phyloP scores from a whole-genome alignment of 2,888 invertebrate genomes.

The Lampropteryx suffumata region DNA sequence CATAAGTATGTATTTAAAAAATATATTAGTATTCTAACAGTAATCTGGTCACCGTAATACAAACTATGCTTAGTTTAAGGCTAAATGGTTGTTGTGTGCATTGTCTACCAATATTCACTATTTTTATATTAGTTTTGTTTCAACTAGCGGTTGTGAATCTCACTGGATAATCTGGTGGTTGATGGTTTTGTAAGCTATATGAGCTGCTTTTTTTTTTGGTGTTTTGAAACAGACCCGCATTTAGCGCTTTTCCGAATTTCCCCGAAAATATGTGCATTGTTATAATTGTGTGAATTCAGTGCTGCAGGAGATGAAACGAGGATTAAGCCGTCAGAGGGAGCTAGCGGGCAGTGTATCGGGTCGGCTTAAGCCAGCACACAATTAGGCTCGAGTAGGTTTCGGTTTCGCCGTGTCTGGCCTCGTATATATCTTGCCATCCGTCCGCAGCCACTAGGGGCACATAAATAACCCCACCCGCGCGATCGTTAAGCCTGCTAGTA shows the following conservation, averaged over 20 bases:
- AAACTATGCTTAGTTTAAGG: too few relatives aligned
- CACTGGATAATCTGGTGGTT: too few relatives aligned
- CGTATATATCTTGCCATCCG: slow-evolving; percentile 79
- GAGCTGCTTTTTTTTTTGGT: too few relatives aligned
- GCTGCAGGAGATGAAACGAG: slow-evolving; percentile 40
- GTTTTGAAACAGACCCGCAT: background rate
- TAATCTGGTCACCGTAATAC: too few relatives aligned
- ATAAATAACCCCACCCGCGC: slow-evolving; percentile 79
- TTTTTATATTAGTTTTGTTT: too few relatives aligned
- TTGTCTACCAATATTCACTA: too few relatives aligned
- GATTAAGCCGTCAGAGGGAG: slow-evolving; percentile 64
- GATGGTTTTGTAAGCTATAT: too few relatives aligned
- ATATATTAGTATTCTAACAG: too few relatives aligned
- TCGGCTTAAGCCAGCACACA: slow-evolving; percentile 72
- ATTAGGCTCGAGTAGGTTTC: slow-evolving; percentile 75
- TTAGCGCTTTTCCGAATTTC: background rate
- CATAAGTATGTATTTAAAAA: too few relatives aligned
- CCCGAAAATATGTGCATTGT: background rate
- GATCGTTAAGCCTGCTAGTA: slow-evolving; percentile 82
- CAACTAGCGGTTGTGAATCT: too few relatives aligned
- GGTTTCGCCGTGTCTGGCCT: slow-evolving; percentile 65
- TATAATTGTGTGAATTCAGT: slow-evolving; percentile 1
- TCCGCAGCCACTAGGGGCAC: slow-evolving; percentile 80
- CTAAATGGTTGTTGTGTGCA: too few relatives aligned
- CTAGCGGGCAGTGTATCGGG: slow-evolving; percentile 58